Percentiles rank a stretch among this genome's conserved stretches.
phyloP scores from a whole-genome alignment of 92 coral and sea anemone genomes.

The Porites cylindrica region DNA sequence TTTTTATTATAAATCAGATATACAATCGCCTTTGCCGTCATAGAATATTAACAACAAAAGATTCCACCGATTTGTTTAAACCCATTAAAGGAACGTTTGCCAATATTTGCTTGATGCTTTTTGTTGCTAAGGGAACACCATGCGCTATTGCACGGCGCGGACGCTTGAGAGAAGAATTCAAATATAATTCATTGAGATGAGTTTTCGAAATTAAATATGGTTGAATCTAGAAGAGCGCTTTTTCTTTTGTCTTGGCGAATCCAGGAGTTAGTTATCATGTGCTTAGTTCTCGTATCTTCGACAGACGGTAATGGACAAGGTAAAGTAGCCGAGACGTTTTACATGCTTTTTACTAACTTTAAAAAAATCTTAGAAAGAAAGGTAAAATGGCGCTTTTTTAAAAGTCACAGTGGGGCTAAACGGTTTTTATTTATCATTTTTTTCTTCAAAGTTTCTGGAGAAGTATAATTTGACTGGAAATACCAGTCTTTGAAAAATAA shows the following conservation, averaged over 20 bases:
- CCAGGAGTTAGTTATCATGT: not conserved
- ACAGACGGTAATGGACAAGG: not conserved
- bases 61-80: not conserved
- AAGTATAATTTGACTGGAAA: too few relatives aligned
- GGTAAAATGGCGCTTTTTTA: too few relatives aligned
- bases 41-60: not conserved
- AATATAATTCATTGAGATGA: too few relatives aligned
- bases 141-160: not conserved
- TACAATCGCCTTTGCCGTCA: not conserved
- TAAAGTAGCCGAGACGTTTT: not conserved
- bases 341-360: too few relatives aligned
- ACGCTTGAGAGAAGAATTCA: not conserved
- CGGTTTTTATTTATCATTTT: too few relatives aligned
- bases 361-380: too few relatives aligned
- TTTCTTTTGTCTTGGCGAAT: not conserved
- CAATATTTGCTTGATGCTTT: conserved; percentile 4
- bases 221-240: not conserved
- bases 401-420: too few relatives aligned
- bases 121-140: too few relatives aligned
- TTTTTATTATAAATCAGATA: not conserved
- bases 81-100: not conserved
- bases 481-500: too few relatives aligned
- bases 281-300: not conserved
- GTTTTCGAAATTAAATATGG: not conserved
- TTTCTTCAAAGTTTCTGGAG: too few relatives aligned